Base-by-base conservation (phyloP, 2,113 vertebrate genomes). In the Pelusios castaneus region DNA sequence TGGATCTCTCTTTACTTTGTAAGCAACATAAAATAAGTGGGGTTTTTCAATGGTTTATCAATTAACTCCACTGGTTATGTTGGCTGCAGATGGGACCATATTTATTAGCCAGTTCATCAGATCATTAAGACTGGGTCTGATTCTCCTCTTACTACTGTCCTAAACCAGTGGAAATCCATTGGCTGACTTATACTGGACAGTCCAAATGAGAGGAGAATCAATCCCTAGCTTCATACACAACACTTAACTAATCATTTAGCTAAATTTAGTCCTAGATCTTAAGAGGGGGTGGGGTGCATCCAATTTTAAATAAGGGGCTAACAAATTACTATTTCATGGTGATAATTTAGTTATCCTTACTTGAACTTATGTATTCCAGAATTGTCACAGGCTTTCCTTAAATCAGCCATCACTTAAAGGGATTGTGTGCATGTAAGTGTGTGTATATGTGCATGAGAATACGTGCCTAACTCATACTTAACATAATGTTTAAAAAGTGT, bases 401-500 rank as follows among this genome's bases (percentile, higher is more conserved):
- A 1, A 0, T 34, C 29, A 24, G 19, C 43, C 87, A 80, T 7
- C 89, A 10, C 17, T 95, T 51, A 70, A 92, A 95, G 43, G 80
- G 81, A 52, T 4, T 29, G 41, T 8, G 16, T 76, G 73, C 25
- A 78, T 87, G 89, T 8, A 24, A 25, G 82, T 3, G 13, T 58
- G 47, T 80, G 83, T 34, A 91, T 43, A 27, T 81, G 34, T 41
- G 41, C 34, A 38, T 19, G 91, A 47, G 11, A 58, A 90, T 1
- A 3, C 55, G 45, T 25, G 76, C 82, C 87, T 91, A 82, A 79
- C 13, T 80, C 21, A 82, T n/a, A 85, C 45, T 52, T 7, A 87
- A 2, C 60, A 79, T 77, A 14, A 70, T 24, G 2, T 87, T 96
- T 92, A 77, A 90, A 77, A 94, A 95, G 81, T n/a, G 49, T 85